phyloP scores from a whole-genome alignment of 2,888 invertebrate species.

The Lepidonotus clava region DNA sequence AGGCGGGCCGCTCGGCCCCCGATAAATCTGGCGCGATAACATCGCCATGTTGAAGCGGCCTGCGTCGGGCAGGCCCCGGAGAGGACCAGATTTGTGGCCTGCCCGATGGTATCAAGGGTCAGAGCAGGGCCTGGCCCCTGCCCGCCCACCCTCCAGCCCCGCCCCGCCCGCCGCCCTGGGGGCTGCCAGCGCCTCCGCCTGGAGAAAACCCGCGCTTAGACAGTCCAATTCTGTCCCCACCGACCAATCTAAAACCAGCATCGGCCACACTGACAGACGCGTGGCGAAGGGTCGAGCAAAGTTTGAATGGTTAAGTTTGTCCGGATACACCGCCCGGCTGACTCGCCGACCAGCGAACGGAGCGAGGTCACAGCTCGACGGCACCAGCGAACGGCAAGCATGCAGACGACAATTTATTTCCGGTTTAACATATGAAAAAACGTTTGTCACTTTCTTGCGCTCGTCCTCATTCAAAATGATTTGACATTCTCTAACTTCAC shows the following conservation, averaged over 20 bases:
- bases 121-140: conserved; percentile 9
- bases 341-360: background rate
- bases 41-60: conserved; percentile 51
- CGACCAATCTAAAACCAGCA: conserved; percentile 42
- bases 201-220: background rate
- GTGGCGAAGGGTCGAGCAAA: conserved; percentile 15
- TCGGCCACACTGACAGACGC: conserved; percentile 48
- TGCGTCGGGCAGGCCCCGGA: conserved; percentile 33
- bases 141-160: background rate
- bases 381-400: background rate
- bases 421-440: no score
- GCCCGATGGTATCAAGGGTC: conserved; percentile 39
- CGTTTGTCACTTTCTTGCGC: no score
- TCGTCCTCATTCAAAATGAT: no score
- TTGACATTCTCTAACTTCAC: no score
- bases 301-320: conserved; percentile 39
- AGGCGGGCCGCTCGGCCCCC: conserved; percentile 43
- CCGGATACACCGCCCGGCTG: background rate
- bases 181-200: background rate
- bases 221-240: conserved; percentile 22
- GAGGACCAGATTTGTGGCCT: conserved; percentile 40
- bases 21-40: conserved; percentile 42
- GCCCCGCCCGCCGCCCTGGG: background rate
- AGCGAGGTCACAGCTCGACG: background rate
- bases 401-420: conserved; percentile 25